These are phyloP conservation scores for Ochropleura leucogaster DNA, from an alignment of 2,888 invertebrate species.

Conservation along the genomic window DNA sequence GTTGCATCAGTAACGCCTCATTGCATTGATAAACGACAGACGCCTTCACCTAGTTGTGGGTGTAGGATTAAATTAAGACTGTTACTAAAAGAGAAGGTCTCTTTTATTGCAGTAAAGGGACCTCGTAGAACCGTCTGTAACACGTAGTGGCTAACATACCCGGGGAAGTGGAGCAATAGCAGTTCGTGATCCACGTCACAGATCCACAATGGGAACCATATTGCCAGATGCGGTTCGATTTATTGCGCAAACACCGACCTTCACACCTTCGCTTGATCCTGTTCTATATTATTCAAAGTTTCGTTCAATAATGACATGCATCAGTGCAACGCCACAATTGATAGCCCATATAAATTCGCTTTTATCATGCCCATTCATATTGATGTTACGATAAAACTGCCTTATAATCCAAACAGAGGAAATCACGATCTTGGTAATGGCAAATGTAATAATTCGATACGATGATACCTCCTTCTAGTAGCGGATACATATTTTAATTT, in stretches of 20 bases:
- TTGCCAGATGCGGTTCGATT: constrained; percentile 79
- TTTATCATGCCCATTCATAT: constrained; percentile 55
- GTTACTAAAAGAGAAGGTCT: constrained; percentile 66
- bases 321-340: constrained; percentile 49
- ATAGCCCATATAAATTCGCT: constrained; percentile 53
- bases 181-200: constrained; percentile 80
- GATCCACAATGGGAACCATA: constrained; percentile 80
- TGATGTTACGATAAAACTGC: constrained; percentile 47
- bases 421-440: constrained; percentile 49
- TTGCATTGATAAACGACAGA: constrained; percentile 62
- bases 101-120: constrained; percentile 64
- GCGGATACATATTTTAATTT: constrained; percentile 31
- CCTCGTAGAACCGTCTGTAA: constrained; percentile 61
- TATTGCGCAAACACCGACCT: constrained; percentile 81
- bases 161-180: constrained; percentile 74
- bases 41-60: constrained; percentile 68
- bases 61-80: constrained; percentile 64
- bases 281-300: constrained; percentile 68
- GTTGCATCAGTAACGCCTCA: constrained; percentile 60
- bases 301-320: constrained; percentile 54
- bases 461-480: constrained; percentile 34
- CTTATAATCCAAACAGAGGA: constrained; percentile 53
- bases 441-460: constrained; percentile 44
- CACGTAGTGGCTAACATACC: constrained; percentile 65
- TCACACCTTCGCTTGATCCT: constrained; percentile 76